Evolutionary conservation across 2,888 invertebrate genomes (phyloP), one percentile per base, ranked within the genome.

Genomic region (Melanotus villosus): DNA sequence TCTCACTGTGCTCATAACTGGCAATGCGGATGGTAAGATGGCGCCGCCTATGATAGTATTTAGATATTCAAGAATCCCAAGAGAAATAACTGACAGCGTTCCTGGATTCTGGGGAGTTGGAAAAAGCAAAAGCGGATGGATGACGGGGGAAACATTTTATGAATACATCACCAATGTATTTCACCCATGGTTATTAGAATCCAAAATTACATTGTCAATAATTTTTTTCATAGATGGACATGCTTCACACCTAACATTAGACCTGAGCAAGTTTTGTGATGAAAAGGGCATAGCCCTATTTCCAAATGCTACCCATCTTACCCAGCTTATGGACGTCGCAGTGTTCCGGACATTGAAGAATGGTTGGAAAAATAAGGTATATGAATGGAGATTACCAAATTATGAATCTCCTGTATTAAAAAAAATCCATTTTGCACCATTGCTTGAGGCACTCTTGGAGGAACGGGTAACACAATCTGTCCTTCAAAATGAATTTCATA

Each of bases 71-170:
- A 73, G 80, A 47, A 72, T 82, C 18, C 81, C 80, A 14, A 26
- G 26, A 26, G 26, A 26, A 26, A 26, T 26, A 26, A 26, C 26
- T 7, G 26, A 26, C 26, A 76, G 71, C 34, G 75, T 82, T 41
- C 81, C 81, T 52, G 56, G 73, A 68, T 75, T 71, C 7, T 85
- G 83, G 83, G 78, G 79, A 41, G 64, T 82, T 19, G 84, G 83
- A 64, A 81, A 77, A 69, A 82, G 82, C 1, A 83, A 85, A 9
- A 81, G 71, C 56, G 84, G 84, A 5, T 85, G 85, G 85, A 86
- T 82, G 83, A 84, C 80, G 5, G 73, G 77, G 1, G 80, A 80
- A 69, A 79, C 76, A 2, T 84, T 85, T 75, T 83, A 73, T 71
- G 81, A 84, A 72, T 84, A 79, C 70, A 77, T 84, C 2, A 76